Conservation (phyloP, 2,888 invertebrate species). For the Acrocera orbiculus region DNA sequence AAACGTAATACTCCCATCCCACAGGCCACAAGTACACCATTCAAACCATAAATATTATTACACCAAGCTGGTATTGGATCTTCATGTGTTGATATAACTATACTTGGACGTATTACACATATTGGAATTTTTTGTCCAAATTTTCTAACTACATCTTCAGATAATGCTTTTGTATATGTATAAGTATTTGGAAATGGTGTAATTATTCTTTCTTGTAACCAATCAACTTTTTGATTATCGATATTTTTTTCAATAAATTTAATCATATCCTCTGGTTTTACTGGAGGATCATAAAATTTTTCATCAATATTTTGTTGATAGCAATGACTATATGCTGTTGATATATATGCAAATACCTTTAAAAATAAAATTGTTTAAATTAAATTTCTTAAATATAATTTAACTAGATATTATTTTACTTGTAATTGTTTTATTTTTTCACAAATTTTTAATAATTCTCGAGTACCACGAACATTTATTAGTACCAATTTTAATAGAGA, state of each 20-base stretch:
- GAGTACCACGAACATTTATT: conserved; percentile 17
- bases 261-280: conserved; percentile 16
- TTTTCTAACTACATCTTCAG: conserved; percentile 16
- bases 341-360: conserved; percentile 17
- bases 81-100: conserved; percentile 16
- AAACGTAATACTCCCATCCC: conserved; percentile 16
- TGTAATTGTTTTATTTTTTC: conserved; percentile 14
- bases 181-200: conserved; percentile 18
- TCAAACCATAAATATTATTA: conserved; percentile 16
- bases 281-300: conserved; percentile 15
- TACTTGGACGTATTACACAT: conserved; percentile 16
- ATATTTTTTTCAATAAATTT: conserved; percentile 12
- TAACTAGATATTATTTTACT: conserved; percentile 6
- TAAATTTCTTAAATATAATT: neutral
- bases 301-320: conserved; percentile 12
- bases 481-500: conserved; percentile 13
- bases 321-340: conserved; percentile 18
- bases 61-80: conserved; percentile 18
- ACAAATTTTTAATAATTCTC: conserved; percentile 15
- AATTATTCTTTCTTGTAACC: conserved; percentile 14
- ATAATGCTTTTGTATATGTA: conserved; percentile 16
- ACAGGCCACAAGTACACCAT: conserved; percentile 14
- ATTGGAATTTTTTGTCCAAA: conserved; percentile 13
- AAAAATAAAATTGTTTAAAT: neutral
- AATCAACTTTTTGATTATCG: conserved; percentile 8